These are phyloP conservation scores for Orchestes rusci DNA, from an alignment of 2,888 invertebrate species.

Conservation along the genomic window DNA sequence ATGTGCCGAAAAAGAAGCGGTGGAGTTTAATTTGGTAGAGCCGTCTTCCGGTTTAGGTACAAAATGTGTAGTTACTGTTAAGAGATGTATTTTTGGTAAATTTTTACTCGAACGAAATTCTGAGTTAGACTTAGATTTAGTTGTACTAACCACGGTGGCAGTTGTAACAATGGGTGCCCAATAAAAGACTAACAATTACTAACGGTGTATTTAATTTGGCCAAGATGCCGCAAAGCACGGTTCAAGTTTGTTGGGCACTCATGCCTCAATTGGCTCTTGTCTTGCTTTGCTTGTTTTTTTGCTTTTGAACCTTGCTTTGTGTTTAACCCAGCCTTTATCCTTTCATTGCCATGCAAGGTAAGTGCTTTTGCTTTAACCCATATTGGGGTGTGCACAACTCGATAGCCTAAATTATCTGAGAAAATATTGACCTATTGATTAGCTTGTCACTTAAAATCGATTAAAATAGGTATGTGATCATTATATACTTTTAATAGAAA, in stretches of 20 bases:
- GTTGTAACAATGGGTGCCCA: slow-evolving; percentile 40
- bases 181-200: slow-evolving; percentile 41
- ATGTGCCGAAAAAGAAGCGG: slow-evolving; percentile 80
- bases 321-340: slow-evolving; percentile 19
- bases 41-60: slow-evolving; percentile 11
- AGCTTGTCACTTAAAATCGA: too few relatives aligned
- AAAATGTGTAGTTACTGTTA: slow-evolving; percentile 2
- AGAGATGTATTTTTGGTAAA: slow-evolving; percentile 1
- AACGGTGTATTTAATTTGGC: slow-evolving; percentile 36
- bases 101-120: not conserved
- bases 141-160: not conserved
- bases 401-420: too few relatives aligned
- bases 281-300: slow-evolving; percentile 34
- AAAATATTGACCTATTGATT: too few relatives aligned
- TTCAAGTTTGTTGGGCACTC: slow-evolving; percentile 46
- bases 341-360: too few relatives aligned
- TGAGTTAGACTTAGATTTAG: too few relatives aligned
- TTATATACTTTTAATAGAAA: too few relatives aligned
- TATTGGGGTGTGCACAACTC: too few relatives aligned
- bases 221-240: slow-evolving; percentile 46
- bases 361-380: too few relatives aligned
- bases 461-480: too few relatives aligned
- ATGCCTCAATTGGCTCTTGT: slow-evolving; percentile 32
- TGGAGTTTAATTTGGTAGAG: slow-evolving; percentile 77
- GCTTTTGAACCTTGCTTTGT: slow-evolving; percentile 47